Percentiles rank a stretch among this genome's conserved stretches.
phyloP scores from a whole-genome alignment of 35 echinoderm and acorn worm species.

The Nesometra sesokonis region DNA sequence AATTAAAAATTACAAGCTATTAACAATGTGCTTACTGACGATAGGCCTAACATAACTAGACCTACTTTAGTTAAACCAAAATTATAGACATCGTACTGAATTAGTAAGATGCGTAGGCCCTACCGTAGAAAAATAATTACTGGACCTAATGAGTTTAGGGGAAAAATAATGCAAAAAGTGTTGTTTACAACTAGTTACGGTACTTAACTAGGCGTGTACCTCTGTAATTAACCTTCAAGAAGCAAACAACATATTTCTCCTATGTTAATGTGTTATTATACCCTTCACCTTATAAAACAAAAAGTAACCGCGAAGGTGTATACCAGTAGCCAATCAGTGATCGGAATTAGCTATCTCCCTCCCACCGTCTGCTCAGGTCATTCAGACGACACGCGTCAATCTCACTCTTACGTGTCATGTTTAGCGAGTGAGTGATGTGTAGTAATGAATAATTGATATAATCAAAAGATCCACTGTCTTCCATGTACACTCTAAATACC shows the following conservation, averaged over 20 bases:
- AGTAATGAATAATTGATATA: constrained; percentile 1
- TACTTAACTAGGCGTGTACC: too few species aligned
- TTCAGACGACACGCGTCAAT: not conserved
- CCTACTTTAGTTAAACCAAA: too few species aligned
- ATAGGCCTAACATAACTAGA: too few species aligned
- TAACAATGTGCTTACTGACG: too few species aligned
- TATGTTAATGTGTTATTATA: not conserved
- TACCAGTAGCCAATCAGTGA: not conserved
- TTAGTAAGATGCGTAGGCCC: too few species aligned
- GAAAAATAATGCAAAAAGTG: too few species aligned
- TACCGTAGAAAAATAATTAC: too few species aligned
- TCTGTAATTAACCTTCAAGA: too few species aligned
- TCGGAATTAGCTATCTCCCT: not conserved
- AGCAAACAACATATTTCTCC: not conserved
- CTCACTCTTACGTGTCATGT: not conserved
- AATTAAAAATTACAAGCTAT: too few species aligned
- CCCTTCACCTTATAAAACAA: not conserved
- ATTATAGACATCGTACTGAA: too few species aligned
- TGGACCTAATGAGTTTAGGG: too few species aligned
- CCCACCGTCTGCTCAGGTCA: not conserved
- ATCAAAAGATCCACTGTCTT: not conserved
- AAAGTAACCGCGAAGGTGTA: not conserved
- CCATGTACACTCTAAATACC: not conserved
- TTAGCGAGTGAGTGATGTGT: not conserved
- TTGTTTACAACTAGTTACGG: too few species aligned